A percentile compares a stretch with the other conserved stretches of the same genome.
Evolutionary conservation across 2,888 invertebrate species (phyloP).

Genomic region (Ornithoptera alexandrae): DNA sequence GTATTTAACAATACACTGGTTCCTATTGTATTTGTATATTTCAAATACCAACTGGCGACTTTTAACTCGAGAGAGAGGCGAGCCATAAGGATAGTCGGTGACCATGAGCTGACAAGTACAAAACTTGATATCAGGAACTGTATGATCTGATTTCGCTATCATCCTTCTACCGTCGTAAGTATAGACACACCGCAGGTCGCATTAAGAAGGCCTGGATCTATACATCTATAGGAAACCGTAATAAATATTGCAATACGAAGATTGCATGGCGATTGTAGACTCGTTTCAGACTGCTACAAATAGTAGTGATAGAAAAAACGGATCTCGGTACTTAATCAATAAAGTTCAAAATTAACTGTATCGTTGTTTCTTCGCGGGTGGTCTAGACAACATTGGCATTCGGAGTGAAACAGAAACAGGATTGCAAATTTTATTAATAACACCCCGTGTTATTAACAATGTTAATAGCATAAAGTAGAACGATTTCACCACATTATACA

Average conservation of each 20-base stretch:
- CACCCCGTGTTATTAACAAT: slow-evolving; percentile 56
- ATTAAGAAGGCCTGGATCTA: not conserved
- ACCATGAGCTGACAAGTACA: too few relatives aligned
- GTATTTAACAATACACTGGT: too few relatives aligned
- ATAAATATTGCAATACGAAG: slow-evolving; percentile 53
- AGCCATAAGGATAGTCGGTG: too few relatives aligned
- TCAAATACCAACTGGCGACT: too few relatives aligned
- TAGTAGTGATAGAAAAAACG: slow-evolving; percentile 15
- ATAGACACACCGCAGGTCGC: too few relatives aligned
- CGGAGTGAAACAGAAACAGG: slow-evolving; percentile 63
- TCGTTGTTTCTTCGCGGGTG: slow-evolving; percentile 68
- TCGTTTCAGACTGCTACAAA: slow-evolving; percentile 13
- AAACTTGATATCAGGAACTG: too few relatives aligned
- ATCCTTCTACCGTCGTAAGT: too few relatives aligned
- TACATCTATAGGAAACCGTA: slow-evolving; percentile 43
- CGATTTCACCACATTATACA: too few relatives aligned
- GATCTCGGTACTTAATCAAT: slow-evolving; percentile 60
- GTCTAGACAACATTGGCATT: slow-evolving; percentile 69
- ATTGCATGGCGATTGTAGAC: slow-evolving; percentile 58
- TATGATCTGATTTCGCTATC: too few relatives aligned
- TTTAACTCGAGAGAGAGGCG: too few relatives aligned
- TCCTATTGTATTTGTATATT: too few relatives aligned
- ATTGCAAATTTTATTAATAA: slow-evolving; percentile 75
- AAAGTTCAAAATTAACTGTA: slow-evolving; percentile 67
- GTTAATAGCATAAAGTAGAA: slow-evolving; percentile 6